Base-by-base conservation (phyloP, 2,888 invertebrate genomes). In the Nebria salina region DNA sequence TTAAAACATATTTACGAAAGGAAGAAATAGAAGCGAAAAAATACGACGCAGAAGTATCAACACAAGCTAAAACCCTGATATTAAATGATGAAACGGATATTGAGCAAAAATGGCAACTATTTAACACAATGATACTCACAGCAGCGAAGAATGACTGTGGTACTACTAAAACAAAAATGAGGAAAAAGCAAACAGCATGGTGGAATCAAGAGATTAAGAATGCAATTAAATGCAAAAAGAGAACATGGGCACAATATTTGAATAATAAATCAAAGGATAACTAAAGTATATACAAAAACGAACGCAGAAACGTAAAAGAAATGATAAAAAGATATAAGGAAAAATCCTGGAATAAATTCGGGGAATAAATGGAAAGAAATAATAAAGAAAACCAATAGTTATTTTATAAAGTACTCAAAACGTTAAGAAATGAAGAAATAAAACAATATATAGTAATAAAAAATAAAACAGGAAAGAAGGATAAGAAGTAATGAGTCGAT, bases 261-360 rank as follows among this genome's bases (percentile, higher is more conserved):
- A 20, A 20, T 20, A 20, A 20, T 20, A 20, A 20, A 20, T 1
- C 41, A 25, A 41, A 34, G 20, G 42, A 72, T 70, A 20, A 77
- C 15, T 77, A 77, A 20, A 43, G 54, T 15, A 15, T 15, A 77
- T 20, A 20, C 25, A 77, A 77, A 43, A 43, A 20, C 42, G 25
- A 77, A 43, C 25, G 70, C 15, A 54, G 3, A 77, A 70, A 54
- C 6, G 64, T 20, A 41, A 77, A 77, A 72, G 15, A 54, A 8
- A 68, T 41, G 8, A 43, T 76, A 43, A 76, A 68, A 68, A 13
- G 15, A 68, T 43, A n/a, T 1, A 70, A 77, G 42, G 43, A 41
- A n/a, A 6, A n/a, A 20, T n/a, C 43, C n/a, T 77, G 72, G 72
- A 42, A 70, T 70, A 20, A 77, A 2, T 77, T 72, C 41, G 76